Evolutionary conservation across 2,888 invertebrate genomes (phyloP).

Genomic region (Acrocyrtus sp.): DNA sequence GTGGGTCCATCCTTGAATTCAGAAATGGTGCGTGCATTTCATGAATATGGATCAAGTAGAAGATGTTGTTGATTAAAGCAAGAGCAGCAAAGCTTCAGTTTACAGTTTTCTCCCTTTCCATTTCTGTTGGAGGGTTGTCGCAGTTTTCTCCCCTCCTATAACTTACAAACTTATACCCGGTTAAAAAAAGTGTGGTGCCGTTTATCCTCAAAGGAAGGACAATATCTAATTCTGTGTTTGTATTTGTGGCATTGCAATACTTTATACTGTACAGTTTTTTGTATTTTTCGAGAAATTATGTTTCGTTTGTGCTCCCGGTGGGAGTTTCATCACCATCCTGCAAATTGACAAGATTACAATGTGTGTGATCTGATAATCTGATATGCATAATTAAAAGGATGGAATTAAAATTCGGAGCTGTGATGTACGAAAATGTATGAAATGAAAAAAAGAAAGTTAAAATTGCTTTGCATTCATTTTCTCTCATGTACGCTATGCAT

Average conservation of each 20-base stretch:
- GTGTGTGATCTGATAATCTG: conserved; percentile 41
- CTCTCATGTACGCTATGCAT: background rate
- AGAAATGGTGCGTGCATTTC: conserved; percentile 30
- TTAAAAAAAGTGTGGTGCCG: too few relatives aligned
- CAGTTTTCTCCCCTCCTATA: background rate
- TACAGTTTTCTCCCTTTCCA: background rate
- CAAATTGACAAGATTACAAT: conserved; percentile 38
- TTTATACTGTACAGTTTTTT: too few relatives aligned
- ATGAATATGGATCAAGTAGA: conserved; percentile 40
- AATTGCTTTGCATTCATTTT: background rate
- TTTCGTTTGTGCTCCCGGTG: conserved; percentile 11
- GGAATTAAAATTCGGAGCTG: background rate
- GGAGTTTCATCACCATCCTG: conserved; percentile 14
- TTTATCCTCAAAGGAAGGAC: too few relatives aligned
- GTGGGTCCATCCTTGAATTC: conserved; percentile 45
- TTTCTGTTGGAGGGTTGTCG: background rate
- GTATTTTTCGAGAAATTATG: too few relatives aligned
- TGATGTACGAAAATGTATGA: too few relatives aligned
- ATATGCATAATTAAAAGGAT: conserved; percentile 50
- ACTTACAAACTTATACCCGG: too few relatives aligned
- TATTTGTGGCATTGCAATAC: background rate
- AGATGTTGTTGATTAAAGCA: conserved; percentile 13
- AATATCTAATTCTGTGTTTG: background rate
- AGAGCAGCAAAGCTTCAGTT: too few relatives aligned
- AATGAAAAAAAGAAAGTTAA: background rate